Evolutionary conservation across 2,888 invertebrate species (phyloP), one percentile per base, ranked within the genome.

Genomic region (Harpagoxenus sublaevis): DNA sequence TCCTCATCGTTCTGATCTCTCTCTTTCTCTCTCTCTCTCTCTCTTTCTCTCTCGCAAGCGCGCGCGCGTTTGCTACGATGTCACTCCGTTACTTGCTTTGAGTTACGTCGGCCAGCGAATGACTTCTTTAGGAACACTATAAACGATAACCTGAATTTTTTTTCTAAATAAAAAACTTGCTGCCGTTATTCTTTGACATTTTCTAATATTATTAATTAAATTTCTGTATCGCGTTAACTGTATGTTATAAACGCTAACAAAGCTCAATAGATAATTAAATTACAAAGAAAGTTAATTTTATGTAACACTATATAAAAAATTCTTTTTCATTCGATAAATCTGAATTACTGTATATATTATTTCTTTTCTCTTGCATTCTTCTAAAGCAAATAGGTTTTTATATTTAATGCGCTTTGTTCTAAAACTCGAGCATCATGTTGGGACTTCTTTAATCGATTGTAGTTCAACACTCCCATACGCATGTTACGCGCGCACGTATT

Each of bases 21-120:
- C 23, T 66, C 63, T 51, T 74, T 60, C 18, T 55, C n/a, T n/a
- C n/a, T n/a, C n/a, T n/a, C n/a, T 65, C 65, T 55, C 71, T 79
- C 23, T 66, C 63, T 51, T 48, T 45, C 57, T 35, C 60, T 74
- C 63, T 39, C 42, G 18, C 55, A 28, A 23, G 35, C 35, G 9
- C 5, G 28, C 1, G 35, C 39, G 28, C 28, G 10, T 55, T 55
- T 51, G 42, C 35, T 35, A 63, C 35, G 9, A 39, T 35, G 15
- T 48, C 60, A 74, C 8, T 55, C 23, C 53, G 51, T 51, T 51
- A 51, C n/a, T 53, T 5, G n/a, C n/a, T 53, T 53, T 23, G 23
- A 55, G 9, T 55, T 55, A 55, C 3, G n/a, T 23, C n/a, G 23
- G 23, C n/a, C n/a, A 55, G 53, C 53, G 53, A 55, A 55, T 55